These are phyloP conservation scores for Phylloscopus collybita DNA, from an alignment of 2,797 vertebrate species.

Conservation along the genomic window DNA sequence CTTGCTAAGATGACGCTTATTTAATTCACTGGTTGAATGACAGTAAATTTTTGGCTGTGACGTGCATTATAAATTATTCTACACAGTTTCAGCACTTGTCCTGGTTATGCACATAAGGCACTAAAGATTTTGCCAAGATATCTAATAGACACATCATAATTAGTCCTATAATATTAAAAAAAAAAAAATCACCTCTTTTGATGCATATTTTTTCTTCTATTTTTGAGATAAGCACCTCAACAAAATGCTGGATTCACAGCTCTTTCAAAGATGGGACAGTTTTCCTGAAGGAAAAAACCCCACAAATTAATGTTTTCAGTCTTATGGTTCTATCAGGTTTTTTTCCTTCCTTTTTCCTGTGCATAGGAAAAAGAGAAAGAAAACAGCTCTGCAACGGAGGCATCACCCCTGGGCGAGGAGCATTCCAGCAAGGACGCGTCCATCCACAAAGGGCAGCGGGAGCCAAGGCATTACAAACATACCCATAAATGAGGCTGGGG, in stretches of 20 bases:
- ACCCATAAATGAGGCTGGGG: not conserved
- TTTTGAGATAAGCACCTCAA: not conserved
- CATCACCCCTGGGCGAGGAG: not conserved
- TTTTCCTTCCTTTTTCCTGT: not conserved
- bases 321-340: not conserved
- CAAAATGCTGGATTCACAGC: not conserved
- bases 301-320: not conserved
- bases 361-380: not conserved
- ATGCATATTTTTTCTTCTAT: not conserved
- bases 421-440: not conserved
- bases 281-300: not conserved
- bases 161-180: not conserved
- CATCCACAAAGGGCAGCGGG: slow-evolving; percentile 12
- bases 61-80: not conserved
- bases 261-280: not conserved
- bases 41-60: slow-evolving; percentile 36
- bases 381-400: not conserved
- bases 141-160: not conserved
- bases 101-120: slow-evolving; percentile 25
- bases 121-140: slow-evolving; percentile 18
- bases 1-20: not conserved
- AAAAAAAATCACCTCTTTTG: not conserved
- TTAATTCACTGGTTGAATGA: not conserved
- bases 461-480: not conserved
- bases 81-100: not conserved